phyloP scores from a whole-genome alignment of 2,797 vertebrate species.

The Sciurus carolinensis region DNA sequence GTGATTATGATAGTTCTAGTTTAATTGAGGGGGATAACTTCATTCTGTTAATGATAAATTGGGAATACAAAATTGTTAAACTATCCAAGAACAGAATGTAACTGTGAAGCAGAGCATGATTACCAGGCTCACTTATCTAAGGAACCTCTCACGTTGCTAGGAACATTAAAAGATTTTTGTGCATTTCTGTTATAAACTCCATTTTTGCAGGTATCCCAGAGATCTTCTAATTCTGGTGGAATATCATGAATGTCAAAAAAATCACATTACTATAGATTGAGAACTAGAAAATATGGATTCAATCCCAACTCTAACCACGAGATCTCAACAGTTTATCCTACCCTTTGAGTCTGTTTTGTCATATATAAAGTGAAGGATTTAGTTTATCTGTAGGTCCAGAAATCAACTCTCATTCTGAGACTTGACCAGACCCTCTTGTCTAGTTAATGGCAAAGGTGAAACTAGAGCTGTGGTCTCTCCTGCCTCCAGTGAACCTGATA shows the following conservation, averaged over 20 bases:
- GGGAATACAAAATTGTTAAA: background rate
- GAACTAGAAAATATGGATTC: background rate
- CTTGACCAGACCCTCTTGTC: background rate
- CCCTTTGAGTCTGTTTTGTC: background rate
- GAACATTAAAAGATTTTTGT: background rate
- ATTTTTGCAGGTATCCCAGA: background rate
- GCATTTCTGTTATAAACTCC: slow-evolving; percentile 49
- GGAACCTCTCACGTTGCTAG: background rate
- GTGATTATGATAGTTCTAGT: slow-evolving; percentile 11
- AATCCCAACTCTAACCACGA: background rate
- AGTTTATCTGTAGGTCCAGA: background rate
- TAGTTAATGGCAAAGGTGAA: background rate
- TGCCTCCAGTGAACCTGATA: background rate
- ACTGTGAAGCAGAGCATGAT: background rate
- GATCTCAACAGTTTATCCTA: background rate
- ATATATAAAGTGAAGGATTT: background rate
- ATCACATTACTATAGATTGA: background rate
- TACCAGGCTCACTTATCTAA: background rate
- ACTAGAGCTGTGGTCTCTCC: background rate
- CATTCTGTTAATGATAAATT: slow-evolving; percentile 48
- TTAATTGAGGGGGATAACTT: background rate
- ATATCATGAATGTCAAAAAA: background rate
- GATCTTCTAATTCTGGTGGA: background rate
- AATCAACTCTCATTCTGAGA: background rate
- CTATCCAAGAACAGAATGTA: slow-evolving; percentile 3